phyloP scores from a whole-genome alignment of 2,888 invertebrate genomes.

The Phlogophora meticulosa region DNA sequence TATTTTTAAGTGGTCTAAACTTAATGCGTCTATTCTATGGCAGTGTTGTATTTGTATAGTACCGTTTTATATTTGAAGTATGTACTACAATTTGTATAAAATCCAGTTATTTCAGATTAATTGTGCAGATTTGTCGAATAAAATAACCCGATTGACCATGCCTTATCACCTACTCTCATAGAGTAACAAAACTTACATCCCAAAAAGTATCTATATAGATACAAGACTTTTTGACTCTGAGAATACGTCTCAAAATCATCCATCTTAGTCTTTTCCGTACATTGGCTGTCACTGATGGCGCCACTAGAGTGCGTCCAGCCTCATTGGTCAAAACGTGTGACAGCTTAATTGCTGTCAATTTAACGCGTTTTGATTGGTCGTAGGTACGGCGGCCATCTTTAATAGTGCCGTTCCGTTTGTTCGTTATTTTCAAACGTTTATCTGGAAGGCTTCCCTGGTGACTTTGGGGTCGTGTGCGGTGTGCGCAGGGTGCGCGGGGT shows the following conservation, averaged over 20 bases:
- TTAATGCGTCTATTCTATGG: conserved; percentile 31
- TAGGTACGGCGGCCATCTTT: conserved; percentile 42
- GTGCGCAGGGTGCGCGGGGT: conserved; percentile 65
- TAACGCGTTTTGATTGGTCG: conserved; percentile 28
- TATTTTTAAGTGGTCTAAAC: conserved; percentile 14
- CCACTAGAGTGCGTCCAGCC: conserved; percentile 26
- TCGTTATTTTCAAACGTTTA: conserved; percentile 92
- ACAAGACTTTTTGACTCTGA: conserved; percentile 40
- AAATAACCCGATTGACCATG: conserved; percentile 62
- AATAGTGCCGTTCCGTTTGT: conserved; percentile 33
- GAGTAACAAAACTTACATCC: conserved; percentile 51
- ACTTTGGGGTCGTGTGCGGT: conserved; percentile 88
- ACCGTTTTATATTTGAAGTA: conserved; percentile 25
- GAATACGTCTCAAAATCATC: conserved; percentile 48
- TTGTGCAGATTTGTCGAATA: conserved; percentile 45
- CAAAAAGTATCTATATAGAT: conserved; percentile 52
- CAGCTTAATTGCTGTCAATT: conserved; percentile 25
- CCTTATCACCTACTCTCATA: conserved; percentile 55
- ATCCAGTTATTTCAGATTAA: conserved; percentile 27
- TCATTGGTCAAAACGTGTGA: conserved; percentile 27
- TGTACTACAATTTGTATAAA: conserved; percentile 14
- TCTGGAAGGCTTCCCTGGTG: conserved; percentile 94
- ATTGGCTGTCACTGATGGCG: conserved; percentile 35
- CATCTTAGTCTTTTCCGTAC: conserved; percentile 44
- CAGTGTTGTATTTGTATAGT: conserved; percentile 43